A percentile compares a stretch with the other conserved stretches of the same genome.
Conservation (phyloP, 2,113 vertebrate species). For the Mellivora capensis region DNA sequence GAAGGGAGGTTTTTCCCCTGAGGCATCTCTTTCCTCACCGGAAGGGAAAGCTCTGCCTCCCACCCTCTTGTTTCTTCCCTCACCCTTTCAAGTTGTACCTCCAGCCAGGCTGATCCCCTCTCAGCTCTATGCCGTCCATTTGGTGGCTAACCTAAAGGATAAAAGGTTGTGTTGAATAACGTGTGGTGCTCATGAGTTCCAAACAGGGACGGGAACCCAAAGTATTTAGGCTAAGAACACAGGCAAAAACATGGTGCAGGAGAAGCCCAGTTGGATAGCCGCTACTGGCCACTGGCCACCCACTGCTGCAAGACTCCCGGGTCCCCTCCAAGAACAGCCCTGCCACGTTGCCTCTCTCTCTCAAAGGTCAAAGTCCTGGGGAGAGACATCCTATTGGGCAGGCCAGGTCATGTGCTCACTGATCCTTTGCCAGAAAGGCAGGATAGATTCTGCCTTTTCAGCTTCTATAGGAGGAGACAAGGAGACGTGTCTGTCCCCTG, state of each 20-base stretch:
- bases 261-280: neutral
- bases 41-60: neutral
- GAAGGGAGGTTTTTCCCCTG: neutral
- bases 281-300: neutral
- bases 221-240: neutral
- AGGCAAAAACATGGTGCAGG: neutral
- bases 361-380: constrained; percentile 21
- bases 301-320: neutral
- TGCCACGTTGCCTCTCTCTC: neutral
- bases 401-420: neutral
- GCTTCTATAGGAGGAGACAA: neutral
- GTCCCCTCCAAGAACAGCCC: neutral
- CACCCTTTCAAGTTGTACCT: neutral
- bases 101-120: neutral
- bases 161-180: neutral
- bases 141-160: neutral
- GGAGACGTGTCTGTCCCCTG: neutral
- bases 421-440: neutral
- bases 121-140: neutral
- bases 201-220: neutral
- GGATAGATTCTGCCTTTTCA: neutral
- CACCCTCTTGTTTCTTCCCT: neutral
- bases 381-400: neutral
- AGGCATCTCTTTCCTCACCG: neutral
- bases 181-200: neutral